These are phyloP conservation scores for Troides oblongomaculatus DNA, from an alignment of 2,888 invertebrate species.

Conservation along the genomic window DNA sequence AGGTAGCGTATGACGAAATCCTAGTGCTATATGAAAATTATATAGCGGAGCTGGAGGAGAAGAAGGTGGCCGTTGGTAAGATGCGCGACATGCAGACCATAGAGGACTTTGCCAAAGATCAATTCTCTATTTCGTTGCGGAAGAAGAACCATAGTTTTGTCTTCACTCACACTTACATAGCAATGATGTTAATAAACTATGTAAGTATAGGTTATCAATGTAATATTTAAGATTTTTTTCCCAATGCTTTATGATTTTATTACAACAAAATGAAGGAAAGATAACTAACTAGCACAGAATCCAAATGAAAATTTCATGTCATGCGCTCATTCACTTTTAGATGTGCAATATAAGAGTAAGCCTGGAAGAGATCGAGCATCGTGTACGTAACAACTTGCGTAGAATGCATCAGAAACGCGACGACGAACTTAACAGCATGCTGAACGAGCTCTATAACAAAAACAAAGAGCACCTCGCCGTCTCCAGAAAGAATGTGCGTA, in stretches of 20 bases:
- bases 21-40: constrained; percentile 37
- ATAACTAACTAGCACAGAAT: too few relatives aligned
- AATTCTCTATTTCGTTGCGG: constrained; percentile 44
- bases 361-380: constrained; percentile 50
- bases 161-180: constrained; percentile 48
- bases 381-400: constrained; percentile 45
- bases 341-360: constrained; percentile 48
- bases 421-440: constrained; percentile 37
- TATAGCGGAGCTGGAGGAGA: constrained; percentile 38
- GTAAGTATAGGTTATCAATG: constrained; percentile 42
- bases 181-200: constrained; percentile 43
- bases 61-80: constrained; percentile 39
- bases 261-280: too few relatives aligned
- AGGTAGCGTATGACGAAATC: constrained; percentile 45
- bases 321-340: constrained; percentile 33
- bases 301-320: too few relatives aligned
- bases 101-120: constrained; percentile 44
- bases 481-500: constrained; percentile 37
- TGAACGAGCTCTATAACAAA: constrained; percentile 54
- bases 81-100: constrained; percentile 46
- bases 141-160: constrained; percentile 47
- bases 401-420: constrained; percentile 38
- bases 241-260: too few relatives aligned
- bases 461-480: constrained; percentile 52
- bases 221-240: neutral